phyloP scores from a whole-genome alignment of 2,888 invertebrate species.

The Anthoptus insignis region DNA sequence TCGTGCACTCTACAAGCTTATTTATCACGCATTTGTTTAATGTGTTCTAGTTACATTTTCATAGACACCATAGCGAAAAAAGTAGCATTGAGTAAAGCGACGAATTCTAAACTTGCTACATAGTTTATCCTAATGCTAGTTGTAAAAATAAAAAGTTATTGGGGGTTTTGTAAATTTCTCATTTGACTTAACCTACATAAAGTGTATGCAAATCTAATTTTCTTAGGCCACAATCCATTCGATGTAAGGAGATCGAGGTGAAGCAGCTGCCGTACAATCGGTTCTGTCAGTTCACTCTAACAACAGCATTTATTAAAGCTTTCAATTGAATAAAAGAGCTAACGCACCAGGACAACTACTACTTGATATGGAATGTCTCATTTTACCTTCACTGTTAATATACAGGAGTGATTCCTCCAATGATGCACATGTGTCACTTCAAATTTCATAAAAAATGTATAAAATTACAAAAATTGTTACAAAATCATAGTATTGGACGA shows the following conservation, averaged over 20 bases:
- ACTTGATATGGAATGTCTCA: conserved; percentile 86
- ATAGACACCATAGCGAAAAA: too few relatives aligned
- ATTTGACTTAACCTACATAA: conserved; percentile 12
- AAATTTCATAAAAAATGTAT: conserved; percentile 84
- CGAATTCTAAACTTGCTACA: background rate
- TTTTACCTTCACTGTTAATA: conserved; percentile 75
- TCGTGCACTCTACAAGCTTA: background rate
- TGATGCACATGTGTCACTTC: conserved; percentile 76
- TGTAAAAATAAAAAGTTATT: conserved; percentile 2
- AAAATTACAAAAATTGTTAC: conserved; percentile 84
- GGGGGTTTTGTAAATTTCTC: background rate
- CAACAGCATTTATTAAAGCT: conserved; percentile 14
- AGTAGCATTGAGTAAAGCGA: too few relatives aligned
- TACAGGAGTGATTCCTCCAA: conserved; percentile 64
- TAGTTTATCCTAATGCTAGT: background rate
- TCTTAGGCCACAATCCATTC: conserved; percentile 12
- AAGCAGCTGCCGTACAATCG: conserved; percentile 27
- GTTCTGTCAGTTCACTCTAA: conserved; percentile 16
- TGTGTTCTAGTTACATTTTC: background rate
- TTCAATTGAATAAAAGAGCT: conserved; percentile 8
- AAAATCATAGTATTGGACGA: conserved; percentile 76
- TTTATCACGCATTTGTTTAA: background rate
- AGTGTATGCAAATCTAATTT: conserved; percentile 7
- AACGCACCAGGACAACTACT: conserved; percentile 23
- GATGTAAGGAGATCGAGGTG: conserved; percentile 12